Evolutionary conservation across 2,888 invertebrate species (phyloP).

Genomic region (Cheiracanthium punctorium): DNA sequence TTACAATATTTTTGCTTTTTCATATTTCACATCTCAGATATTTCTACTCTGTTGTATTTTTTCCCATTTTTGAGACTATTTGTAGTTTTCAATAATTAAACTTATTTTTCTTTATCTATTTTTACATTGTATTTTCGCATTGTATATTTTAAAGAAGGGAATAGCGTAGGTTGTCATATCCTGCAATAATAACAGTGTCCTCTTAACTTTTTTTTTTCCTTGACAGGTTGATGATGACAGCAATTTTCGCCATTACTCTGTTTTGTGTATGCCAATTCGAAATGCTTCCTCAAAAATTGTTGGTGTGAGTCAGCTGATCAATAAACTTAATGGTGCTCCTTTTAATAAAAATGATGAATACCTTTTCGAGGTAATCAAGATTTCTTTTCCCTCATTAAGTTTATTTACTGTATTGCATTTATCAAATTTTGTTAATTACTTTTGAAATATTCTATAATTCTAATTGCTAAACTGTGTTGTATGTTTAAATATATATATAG

Average conservation of each 20-base stretch:
- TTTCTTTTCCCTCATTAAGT: background rate
- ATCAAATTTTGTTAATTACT: background rate
- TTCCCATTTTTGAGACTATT: no score
- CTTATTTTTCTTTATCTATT: no score
- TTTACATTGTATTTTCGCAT: no score
- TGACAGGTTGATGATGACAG: conserved; percentile 83
- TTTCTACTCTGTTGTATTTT: no score
- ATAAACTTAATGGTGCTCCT: conserved; percentile 91
- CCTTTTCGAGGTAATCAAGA: conserved; percentile 84
- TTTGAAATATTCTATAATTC: background rate
- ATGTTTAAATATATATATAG: no score
- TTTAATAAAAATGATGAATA: conserved; percentile 97
- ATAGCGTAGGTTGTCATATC: no score
- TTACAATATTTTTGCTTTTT: no score
- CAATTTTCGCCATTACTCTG: conserved; percentile 89
- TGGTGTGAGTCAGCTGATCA: conserved; percentile 92
- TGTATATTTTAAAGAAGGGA: no score
- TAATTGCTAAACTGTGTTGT: no score
- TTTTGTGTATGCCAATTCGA: conserved; percentile 96
- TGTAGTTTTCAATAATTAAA: no score
- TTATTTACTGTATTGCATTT: background rate
- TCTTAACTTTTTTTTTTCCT: background rate
- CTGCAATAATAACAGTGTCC: no score
- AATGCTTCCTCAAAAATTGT: conserved; percentile 93
- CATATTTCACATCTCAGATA: no score